Conservation (phyloP, 2,888 invertebrate genomes). For the Incurvaria masculella region DNA sequence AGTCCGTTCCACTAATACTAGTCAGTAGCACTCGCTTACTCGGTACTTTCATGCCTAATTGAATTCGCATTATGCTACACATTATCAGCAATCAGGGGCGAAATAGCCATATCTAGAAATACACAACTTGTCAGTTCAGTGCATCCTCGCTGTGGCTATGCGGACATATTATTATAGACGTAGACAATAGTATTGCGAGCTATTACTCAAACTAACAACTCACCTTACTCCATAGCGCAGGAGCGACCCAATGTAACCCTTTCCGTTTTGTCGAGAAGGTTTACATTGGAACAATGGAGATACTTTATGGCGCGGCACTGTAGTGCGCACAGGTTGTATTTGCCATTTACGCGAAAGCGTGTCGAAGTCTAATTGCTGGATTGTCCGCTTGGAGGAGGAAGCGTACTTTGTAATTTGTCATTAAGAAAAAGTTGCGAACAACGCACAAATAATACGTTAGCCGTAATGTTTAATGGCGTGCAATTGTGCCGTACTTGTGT, state of each 20-base stretch:
- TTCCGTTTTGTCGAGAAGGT: too few relatives aligned
- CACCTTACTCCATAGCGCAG: too few relatives aligned
- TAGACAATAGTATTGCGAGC: background rate
- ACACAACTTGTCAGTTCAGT: background rate
- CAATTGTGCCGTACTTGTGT: background rate
- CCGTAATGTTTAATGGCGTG: background rate
- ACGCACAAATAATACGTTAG: conserved; percentile 12
- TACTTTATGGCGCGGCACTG: background rate
- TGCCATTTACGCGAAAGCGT: background rate
- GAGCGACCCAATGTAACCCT: too few relatives aligned
- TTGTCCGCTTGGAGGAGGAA: background rate
- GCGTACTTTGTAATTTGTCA: conserved; percentile 9
- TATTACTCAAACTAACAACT: background rate
- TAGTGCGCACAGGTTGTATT: background rate
- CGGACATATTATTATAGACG: background rate
- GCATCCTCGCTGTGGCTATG: background rate
- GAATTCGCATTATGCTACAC: background rate
- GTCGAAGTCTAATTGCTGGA: background rate
- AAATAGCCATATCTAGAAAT: background rate
- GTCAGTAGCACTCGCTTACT: background rate
- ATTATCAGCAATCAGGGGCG: background rate
- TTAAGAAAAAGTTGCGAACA: conserved; percentile 7
- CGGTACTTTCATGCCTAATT: background rate
- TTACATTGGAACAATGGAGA: background rate
- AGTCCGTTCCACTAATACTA: background rate